A percentile compares a stretch with the other conserved stretches of the same genome.
Evolutionary conservation across 2,113 vertebrate species (phyloP).

Genomic region (Chaetorhynchus papuensis): DNA sequence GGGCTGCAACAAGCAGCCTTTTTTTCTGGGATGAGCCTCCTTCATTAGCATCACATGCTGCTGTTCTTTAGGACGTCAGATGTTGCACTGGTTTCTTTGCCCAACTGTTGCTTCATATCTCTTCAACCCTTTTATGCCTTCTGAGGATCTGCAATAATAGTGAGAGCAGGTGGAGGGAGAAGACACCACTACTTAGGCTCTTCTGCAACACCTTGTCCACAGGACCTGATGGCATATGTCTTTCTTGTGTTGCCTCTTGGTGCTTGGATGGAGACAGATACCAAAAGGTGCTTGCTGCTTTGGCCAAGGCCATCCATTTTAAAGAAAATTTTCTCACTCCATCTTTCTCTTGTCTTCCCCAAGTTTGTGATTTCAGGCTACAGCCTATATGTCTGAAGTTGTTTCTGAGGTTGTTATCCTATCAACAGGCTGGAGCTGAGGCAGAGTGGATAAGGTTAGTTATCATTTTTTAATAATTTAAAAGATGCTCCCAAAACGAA

Average conservation of each 20-base stretch:
- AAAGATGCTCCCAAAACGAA: not conserved
- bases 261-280: not conserved
- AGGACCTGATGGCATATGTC: not conserved
- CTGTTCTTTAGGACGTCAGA: not conserved
- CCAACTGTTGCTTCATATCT: not conserved
- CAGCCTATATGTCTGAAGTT: not conserved
- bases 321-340: not conserved
- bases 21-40: not conserved
- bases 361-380: not conserved
- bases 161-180: not conserved
- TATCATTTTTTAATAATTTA: not conserved
- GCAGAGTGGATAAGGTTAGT: not conserved
- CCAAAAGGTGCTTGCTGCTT: not conserved
- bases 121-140: accelerated
- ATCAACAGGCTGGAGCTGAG: not conserved
- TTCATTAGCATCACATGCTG: not conserved
- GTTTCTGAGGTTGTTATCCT: not conserved
- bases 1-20: not conserved
- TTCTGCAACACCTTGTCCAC: not conserved
- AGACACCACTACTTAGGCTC: not conserved
- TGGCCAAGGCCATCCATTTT: not conserved
- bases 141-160: not conserved
- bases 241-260: not conserved
- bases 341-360: not conserved
- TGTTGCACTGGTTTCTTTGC: not conserved